Percentiles rank a stretch among this genome's conserved stretches.
These are phyloP conservation scores for Sycophila texana DNA, from an alignment of 2,888 invertebrate genomes.

Conservation along the genomic window DNA sequence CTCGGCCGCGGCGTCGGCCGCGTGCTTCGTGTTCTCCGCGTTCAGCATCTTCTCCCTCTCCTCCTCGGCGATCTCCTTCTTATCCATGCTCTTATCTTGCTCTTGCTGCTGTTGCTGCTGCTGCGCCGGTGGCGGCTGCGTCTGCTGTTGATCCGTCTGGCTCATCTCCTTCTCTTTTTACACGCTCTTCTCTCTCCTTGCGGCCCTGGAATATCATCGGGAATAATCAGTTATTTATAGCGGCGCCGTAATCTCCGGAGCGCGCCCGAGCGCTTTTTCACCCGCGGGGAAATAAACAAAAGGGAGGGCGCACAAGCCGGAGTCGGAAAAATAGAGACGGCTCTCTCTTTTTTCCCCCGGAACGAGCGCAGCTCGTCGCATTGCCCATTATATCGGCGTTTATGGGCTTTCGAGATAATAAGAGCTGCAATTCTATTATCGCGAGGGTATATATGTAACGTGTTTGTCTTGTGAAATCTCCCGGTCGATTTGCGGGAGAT, in stretches of 20 bases:
- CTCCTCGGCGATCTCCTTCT: slow-evolving; percentile 72
- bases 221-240: slow-evolving; percentile 38
- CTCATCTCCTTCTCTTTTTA: slow-evolving; percentile 60
- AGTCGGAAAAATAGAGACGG: neutral
- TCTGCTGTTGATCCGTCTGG: slow-evolving; percentile 57
- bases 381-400: neutral
- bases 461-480: slow-evolving; percentile 1
- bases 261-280: neutral
- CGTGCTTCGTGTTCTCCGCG: slow-evolving; percentile 79
- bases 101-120: slow-evolving; percentile 64
- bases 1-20: slow-evolving; percentile 73
- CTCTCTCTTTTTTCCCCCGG: neutral
- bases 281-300: neutral
- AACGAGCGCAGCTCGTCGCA: neutral
- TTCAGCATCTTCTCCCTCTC: slow-evolving; percentile 81
- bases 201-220: slow-evolving; percentile 42
- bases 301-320: neutral
- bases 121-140: slow-evolving; percentile 62
- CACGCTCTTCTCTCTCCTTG: neutral
- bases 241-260: slow-evolving; percentile 24
- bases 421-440: neutral
- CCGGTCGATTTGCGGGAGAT: too few species aligned
- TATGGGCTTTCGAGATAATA: neutral
- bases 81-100: slow-evolving; percentile 69
- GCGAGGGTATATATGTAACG: neutral